Evolutionary conservation across 23 tunicate species (phyloP).

Genomic region (Ciona savignyi): DNA sequence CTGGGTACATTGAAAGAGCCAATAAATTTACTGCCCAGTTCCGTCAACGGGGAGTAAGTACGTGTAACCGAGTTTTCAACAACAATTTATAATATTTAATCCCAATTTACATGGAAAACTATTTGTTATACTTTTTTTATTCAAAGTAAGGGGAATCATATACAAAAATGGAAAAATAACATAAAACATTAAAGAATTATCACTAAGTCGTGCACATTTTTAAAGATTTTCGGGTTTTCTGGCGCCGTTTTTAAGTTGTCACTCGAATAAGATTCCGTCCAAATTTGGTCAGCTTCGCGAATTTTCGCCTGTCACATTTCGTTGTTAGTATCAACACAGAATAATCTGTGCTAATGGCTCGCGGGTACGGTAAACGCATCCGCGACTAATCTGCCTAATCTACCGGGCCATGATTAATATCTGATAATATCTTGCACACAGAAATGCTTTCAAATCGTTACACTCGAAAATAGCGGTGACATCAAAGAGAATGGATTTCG

Average conservation of each 20-base stretch:
- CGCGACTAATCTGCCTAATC: background rate
- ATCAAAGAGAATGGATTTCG: background rate
- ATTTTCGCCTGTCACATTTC: background rate
- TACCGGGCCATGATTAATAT: background rate
- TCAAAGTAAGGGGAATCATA: too few relatives aligned
- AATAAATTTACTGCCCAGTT: too few relatives aligned
- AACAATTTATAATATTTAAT: too few relatives aligned
- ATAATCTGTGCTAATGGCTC: background rate
- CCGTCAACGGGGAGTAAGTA: too few relatives aligned
- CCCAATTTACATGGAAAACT: too few relatives aligned
- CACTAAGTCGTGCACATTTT: background rate
- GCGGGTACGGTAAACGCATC: background rate
- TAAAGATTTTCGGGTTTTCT: background rate
- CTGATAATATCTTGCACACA: background rate
- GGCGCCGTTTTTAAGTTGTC: too few relatives aligned
- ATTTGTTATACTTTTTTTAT: too few relatives aligned
- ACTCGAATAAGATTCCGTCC: too few relatives aligned
- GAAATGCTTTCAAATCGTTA: background rate
- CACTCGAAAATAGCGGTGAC: background rate
- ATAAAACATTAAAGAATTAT: background rate
- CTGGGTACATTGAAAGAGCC: too few relatives aligned
- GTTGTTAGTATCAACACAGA: background rate
- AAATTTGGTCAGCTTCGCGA: too few relatives aligned
- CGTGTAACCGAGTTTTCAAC: too few relatives aligned
- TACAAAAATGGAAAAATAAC: too few relatives aligned